Base-by-base conservation (phyloP, 2,113 vertebrate species). In the Eretmochelys imbricata region DNA sequence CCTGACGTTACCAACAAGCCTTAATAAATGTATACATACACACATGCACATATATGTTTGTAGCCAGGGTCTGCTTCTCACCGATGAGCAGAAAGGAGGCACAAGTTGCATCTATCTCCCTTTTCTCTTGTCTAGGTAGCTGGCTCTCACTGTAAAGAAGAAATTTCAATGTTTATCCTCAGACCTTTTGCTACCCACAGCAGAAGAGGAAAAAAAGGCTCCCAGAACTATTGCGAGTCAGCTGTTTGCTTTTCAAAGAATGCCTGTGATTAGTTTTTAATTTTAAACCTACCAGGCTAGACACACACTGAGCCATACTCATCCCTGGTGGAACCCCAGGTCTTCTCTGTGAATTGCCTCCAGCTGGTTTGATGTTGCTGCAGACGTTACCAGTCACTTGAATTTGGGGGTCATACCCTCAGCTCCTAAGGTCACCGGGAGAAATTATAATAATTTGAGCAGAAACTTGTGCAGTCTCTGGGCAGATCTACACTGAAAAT, bases 161-260 rank as follows among this genome's bases (percentile, higher is more conserved):
- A 86, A 80, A 65, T 96, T 97, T 89, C 96, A 95, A 90, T 96
- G 95, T 97, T 97, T 97, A 96, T 81, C 91, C 4, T 5, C 46
- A 87, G 94, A 95, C 94, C 92, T 97, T 95, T 94, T 95, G 96
- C 93, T 95, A 84, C 88, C 85, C 92, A 92, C 85, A 79, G 27
- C 20, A 91, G 84, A 82, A 88, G n/a, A 84, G 79, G 89, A 75
- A 88, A 25, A 49, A 96, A 89, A 94, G 51, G 49, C 88, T 92
- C 55, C 19, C 3, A 11, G 50, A 10, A 10, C 65, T 84, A 17
- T 75, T 89, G 82, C 87, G 91, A 93, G 84, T 81, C 94, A 90
- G 80, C n/a, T 89, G 82, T 11, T 90, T 93, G 88, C 94, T 96
- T 76, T 92, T 78, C 59, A 49, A 10, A 35, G 51, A 53, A 82